A percentile compares a stretch with the other conserved stretches of the same genome.
These are phyloP conservation scores for Nannoperca obscura DNA, from an alignment of 2,797 vertebrate species.

Conservation along the genomic window DNA sequence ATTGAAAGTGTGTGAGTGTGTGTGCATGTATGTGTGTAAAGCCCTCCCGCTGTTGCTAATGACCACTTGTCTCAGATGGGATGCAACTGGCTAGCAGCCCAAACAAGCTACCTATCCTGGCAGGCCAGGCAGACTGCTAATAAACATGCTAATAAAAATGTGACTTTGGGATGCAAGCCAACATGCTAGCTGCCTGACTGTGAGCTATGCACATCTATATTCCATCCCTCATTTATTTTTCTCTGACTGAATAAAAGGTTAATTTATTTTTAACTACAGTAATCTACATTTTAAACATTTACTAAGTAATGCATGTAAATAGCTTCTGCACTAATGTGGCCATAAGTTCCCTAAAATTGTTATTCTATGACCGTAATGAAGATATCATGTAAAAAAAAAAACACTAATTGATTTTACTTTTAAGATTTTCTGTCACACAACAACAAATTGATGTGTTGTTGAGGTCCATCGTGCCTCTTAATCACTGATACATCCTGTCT, in stretches of 20 bases:
- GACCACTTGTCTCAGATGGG: constrained; percentile 34
- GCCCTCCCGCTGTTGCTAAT: constrained; percentile 37
- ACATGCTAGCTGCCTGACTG: constrained; percentile 10
- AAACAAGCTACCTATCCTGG: constrained; percentile 16
- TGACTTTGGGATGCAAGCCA: constrained; percentile 26
- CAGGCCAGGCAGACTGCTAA: constrained; percentile 27
- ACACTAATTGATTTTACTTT: neutral
- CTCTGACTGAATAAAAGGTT: neutral
- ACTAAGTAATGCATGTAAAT: neutral
- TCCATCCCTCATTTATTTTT: neutral
- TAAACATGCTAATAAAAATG: constrained; percentile 44
- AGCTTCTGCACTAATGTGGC: neutral
- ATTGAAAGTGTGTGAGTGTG: constrained; percentile 13
- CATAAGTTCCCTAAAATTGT: neutral
- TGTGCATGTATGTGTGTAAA: constrained; percentile 17
- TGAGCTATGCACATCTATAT: neutral
- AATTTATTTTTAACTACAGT: neutral
- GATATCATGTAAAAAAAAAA: neutral
- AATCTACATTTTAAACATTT: neutral
- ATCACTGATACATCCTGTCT: constrained; percentile 40
- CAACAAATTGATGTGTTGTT: neutral
- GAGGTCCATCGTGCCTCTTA: constrained; percentile 1
- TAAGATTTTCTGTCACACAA: constrained; percentile 1
- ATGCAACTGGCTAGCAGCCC: constrained; percentile 26
- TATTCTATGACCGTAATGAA: neutral